These are phyloP conservation scores for Lepidothrix coronata DNA, from an alignment of 2,113 vertebrate genomes.

Conservation along the genomic window DNA sequence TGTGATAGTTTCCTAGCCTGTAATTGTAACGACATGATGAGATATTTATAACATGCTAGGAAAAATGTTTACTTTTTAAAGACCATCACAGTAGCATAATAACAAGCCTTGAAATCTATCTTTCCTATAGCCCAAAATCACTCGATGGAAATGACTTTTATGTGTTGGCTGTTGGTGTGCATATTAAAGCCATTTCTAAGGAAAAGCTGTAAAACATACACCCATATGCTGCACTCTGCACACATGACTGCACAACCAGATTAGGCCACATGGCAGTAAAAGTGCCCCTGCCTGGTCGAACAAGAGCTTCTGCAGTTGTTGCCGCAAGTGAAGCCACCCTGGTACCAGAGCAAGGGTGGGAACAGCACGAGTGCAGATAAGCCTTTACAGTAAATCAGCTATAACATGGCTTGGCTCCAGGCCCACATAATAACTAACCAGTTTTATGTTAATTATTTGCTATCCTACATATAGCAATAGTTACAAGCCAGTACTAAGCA, in stretches of 20 bases:
- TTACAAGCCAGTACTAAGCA: neutral
- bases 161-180: conserved; percentile 2
- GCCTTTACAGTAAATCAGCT: conserved; percentile 12
- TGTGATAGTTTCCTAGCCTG: neutral
- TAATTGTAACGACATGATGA: neutral
- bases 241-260: conserved; percentile 16
- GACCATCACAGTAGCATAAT: conserved; percentile 21
- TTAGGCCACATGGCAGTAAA: conserved; percentile 21
- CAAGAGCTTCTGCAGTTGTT: neutral
- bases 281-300: neutral
- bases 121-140: neutral
- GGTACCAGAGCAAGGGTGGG: neutral
- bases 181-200: conserved; percentile 16
- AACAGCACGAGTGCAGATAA: neutral
- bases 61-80: conserved; percentile 54
- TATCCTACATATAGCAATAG: neutral
- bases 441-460: conserved; percentile 62
- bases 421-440: conserved; percentile 38
- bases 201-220: conserved; percentile 22
- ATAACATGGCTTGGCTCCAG: conserved; percentile 10
- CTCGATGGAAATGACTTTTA: conserved; percentile 16
- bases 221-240: neutral
- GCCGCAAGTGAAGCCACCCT: neutral
- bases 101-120: conserved; percentile 39
- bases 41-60: conserved; percentile 42